These are phyloP conservation scores for Gambusia holbrooki DNA, from an alignment of 2,113 vertebrate genomes.

Conservation along the genomic window DNA sequence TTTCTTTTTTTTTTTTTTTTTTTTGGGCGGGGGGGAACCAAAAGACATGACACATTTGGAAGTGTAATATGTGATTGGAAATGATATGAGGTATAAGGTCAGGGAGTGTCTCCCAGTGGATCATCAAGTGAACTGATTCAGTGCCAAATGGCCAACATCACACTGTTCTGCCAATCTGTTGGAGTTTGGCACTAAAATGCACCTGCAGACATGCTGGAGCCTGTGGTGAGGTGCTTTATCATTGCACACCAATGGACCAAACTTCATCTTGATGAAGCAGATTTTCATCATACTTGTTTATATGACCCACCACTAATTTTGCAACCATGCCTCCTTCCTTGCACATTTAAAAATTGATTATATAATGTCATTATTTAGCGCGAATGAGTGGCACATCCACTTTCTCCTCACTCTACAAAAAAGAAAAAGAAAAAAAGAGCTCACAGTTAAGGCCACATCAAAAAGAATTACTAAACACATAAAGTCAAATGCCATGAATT, in stretches of 20 bases:
- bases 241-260: slow-evolving; percentile 40
- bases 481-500: slow-evolving; percentile 73
- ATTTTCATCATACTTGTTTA: slow-evolving; percentile 17
- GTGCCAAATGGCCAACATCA: slow-evolving; percentile 78
- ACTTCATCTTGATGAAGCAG: slow-evolving; percentile 33
- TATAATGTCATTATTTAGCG: background rate
- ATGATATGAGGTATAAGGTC: slow-evolving; percentile 65
- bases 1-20: background rate
- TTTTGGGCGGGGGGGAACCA: background rate
- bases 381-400: slow-evolving; percentile 15
- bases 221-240: slow-evolving; percentile 65
- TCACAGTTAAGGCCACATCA: slow-evolving; percentile 40
- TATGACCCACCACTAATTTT: background rate
- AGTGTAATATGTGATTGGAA: background rate
- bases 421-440: slow-evolving; percentile 2
- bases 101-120: slow-evolving; percentile 70
- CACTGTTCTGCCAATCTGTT: slow-evolving; percentile 82
- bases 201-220: slow-evolving; percentile 67
- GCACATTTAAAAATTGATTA: background rate
- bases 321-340: background rate
- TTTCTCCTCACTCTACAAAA: background rate
- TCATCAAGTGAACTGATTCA: slow-evolving; percentile 60
- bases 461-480: slow-evolving; percentile 71
- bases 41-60: background rate
- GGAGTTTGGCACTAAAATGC: slow-evolving; percentile 74